These are phyloP conservation scores for Onychomys torridus DNA, from an alignment of 2,797 vertebrate genomes.

Conservation along the genomic window DNA sequence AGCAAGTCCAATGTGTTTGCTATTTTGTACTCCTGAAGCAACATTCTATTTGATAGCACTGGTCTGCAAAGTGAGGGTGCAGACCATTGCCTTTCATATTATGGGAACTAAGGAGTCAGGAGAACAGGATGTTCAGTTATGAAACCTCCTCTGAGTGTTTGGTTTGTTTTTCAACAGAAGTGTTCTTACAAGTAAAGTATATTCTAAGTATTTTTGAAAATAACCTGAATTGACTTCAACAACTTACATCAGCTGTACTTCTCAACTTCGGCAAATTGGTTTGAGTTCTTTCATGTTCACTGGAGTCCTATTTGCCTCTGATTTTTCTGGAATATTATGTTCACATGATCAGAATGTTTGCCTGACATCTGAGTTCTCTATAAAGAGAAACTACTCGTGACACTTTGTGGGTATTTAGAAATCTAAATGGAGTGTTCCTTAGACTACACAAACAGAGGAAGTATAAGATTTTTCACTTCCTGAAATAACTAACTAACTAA, in stretches of 20 bases:
- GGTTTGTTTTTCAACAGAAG: constrained; percentile 37
- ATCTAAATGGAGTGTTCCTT: background rate
- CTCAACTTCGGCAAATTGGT: background rate
- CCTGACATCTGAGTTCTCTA: background rate
- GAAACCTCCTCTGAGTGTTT: constrained; percentile 47
- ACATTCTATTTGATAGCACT: constrained; percentile 5
- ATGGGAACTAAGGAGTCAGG: background rate
- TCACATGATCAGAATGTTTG: background rate
- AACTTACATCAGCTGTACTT: background rate
- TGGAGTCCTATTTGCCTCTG: background rate
- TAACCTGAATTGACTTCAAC: constrained; percentile 52
- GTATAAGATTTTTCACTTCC: constrained; percentile 15
- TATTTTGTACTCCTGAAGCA: constrained; percentile 65
- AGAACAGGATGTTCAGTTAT: constrained; percentile 20
- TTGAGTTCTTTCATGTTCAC: background rate
- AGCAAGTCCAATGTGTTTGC: constrained; percentile 78
- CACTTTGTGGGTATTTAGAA: background rate
- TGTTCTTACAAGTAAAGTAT: background rate
- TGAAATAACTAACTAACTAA: constrained; percentile 32
- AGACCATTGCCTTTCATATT: background rate
- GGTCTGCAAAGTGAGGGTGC: background rate
- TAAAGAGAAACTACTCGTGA: constrained; percentile 17
- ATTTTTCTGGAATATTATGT: constrained; percentile 21
- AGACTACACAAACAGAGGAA: background rate
- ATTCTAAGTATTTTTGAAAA: background rate